Base-by-base conservation (phyloP, 2,113 vertebrate genomes). In the Bubo blakistoni region DNA sequence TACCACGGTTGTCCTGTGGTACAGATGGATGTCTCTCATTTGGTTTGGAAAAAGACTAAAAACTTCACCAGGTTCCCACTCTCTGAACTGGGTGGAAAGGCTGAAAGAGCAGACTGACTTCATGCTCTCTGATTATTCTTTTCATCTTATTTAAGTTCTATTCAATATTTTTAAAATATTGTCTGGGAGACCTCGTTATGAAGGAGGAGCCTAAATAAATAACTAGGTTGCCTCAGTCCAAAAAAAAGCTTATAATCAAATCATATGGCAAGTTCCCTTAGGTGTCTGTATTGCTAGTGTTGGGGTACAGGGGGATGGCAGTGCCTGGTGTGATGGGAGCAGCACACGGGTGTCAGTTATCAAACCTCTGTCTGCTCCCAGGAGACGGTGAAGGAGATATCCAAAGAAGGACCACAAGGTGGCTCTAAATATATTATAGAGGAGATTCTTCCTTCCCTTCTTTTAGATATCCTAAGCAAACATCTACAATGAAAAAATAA, bases 321-420 rank as follows among this genome's bases (percentile, higher is more conserved):
- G 36, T 34, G 30, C 40, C 74, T 51, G 55, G 7, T 29, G 17
- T 9, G 22, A 11, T n/a, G 66, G 47, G 21, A 84, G 51, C 54
- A 86, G 44, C 21, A 66, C 34, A 27, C 0, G 0, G 5, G 5
- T 58, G 29, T 27, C 21, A 44, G 26, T 6, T 55, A 34, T 29
- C 58, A 77, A 81, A 18, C 8, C 38, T 59, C 57, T 52, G 9
- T 2, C 49, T 71, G 47, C 24, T 61, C 40, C 44, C 58, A 52
- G 66, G 20, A 62, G 16, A 32, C 7, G 3, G 10, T 65, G 69
- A 74, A 74, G 61, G 34, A 81, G 20, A 66, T 24, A 65, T 44
- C 61, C 52, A 82, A 73, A 69, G 14, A 66, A 6, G n/a, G 18
- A 88, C 58, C 74, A 87, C 71, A 44, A 29, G 67, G 46, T 88